Evolutionary conservation across 2,113 vertebrate genomes (phyloP).

Genomic region (Phasianus colchicus): DNA sequence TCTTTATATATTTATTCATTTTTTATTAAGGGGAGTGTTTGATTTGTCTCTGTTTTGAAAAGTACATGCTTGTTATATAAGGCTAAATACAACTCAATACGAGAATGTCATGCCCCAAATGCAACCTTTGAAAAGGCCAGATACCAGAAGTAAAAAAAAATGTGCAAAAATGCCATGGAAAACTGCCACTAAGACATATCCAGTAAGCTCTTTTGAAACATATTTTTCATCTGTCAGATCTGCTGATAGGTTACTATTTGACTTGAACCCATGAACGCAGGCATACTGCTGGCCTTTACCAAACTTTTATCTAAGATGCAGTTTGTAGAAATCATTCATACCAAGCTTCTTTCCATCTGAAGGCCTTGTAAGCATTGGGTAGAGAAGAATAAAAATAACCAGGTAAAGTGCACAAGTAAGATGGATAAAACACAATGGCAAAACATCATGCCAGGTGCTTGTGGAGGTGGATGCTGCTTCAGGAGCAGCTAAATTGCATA

Average conservation of each 20-base stretch:
- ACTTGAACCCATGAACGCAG: background rate
- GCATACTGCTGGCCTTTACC: background rate
- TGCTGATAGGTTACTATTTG: slow-evolving; percentile 13
- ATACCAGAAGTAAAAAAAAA: background rate
- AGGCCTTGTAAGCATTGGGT: background rate
- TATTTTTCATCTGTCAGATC: background rate
- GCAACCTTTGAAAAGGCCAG: slow-evolving; percentile 12
- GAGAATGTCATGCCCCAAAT: background rate
- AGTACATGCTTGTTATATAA: background rate
- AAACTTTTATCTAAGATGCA: background rate
- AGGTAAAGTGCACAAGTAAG: background rate
- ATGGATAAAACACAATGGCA: background rate
- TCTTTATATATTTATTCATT: background rate
- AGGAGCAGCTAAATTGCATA: background rate
- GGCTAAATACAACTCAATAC: background rate
- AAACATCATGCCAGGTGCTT: background rate
- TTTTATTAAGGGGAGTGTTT: background rate
- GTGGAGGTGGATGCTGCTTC: background rate
- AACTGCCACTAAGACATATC: background rate
- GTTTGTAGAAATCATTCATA: background rate
- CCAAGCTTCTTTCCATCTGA: background rate
- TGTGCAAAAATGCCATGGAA: background rate
- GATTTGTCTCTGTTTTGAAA: background rate
- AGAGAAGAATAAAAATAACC: background rate
- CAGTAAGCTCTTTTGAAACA: background rate